Conservation (phyloP, 2,113 vertebrate genomes). For the Platichthys stellatus region DNA sequence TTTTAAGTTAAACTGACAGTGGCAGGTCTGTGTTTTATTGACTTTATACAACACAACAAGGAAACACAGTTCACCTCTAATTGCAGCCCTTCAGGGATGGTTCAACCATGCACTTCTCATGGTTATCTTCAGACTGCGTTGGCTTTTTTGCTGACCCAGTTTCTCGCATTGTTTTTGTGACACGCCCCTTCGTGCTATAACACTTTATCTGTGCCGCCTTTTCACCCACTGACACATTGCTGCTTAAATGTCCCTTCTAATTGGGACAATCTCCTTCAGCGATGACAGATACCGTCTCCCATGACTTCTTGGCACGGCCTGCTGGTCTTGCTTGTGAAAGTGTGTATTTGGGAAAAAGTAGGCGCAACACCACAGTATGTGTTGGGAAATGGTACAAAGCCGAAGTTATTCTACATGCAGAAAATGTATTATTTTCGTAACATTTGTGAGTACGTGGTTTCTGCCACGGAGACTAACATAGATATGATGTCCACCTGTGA, state of each 20-base stretch:
- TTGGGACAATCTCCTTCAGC: constrained; percentile 11
- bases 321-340: not conserved
- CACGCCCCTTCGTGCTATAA: constrained; percentile 44
- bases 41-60: not conserved
- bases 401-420: not conserved
- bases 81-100: not conserved
- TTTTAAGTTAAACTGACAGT: not conserved
- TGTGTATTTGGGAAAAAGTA: not conserved
- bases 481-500: not conserved
- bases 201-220: constrained; percentile 23
- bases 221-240: constrained; percentile 31
- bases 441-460: not conserved
- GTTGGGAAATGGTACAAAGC: too few species aligned
- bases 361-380: too few species aligned
- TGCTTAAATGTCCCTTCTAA: constrained; percentile 18
- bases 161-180: constrained; percentile 53
- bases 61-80: not conserved
- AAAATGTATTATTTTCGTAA: not conserved
- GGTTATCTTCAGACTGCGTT: constrained; percentile 11
- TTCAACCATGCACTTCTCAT: not conserved
- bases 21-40: not conserved
- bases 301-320: not conserved
- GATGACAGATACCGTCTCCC: not conserved
- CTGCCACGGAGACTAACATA: not conserved
- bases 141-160: constrained; percentile 56